Conservation (phyloP, 2,797 vertebrate genomes). For the Ciconia nigra region DNA sequence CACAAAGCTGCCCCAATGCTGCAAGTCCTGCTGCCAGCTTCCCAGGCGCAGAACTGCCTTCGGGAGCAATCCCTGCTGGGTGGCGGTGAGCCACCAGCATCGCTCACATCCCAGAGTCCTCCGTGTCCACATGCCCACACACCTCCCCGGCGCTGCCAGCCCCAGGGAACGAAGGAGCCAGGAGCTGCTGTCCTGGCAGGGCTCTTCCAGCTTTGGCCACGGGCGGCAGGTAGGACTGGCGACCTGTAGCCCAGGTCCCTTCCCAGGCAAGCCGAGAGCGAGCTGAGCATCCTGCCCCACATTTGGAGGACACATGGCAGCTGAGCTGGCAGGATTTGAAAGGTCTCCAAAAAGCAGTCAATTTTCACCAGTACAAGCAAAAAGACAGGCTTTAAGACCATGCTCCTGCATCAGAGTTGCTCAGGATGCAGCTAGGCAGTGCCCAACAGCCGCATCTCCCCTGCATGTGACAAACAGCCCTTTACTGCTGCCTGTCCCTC, state of each 20-base stretch:
- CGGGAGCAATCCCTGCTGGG: neutral
- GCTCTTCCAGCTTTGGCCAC: accelerated
- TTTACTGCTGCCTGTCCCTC: accelerated
- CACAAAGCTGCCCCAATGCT: neutral
- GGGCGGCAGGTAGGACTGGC: neutral
- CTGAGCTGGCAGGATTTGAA: neutral
- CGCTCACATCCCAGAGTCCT: neutral
- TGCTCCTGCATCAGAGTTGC: accelerated
- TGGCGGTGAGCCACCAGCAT: neutral
- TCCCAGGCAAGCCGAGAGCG: neutral
- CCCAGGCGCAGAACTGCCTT: neutral
- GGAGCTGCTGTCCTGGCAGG: neutral
- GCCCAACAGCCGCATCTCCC: neutral
- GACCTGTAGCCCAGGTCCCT: neutral
- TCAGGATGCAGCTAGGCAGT: accelerated
- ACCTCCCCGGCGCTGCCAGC: neutral
- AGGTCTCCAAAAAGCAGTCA: neutral
- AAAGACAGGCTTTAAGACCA: neutral
- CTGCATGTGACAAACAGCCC: neutral
- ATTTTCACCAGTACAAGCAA: neutral
- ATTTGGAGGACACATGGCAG: conserved; percentile 17
- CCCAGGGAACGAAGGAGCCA: accelerated
- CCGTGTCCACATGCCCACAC: accelerated
- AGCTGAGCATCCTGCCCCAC: neutral
- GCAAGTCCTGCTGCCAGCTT: neutral